Conservation (phyloP, 2,113 vertebrate species). For the Alouatta palliata region DNA sequence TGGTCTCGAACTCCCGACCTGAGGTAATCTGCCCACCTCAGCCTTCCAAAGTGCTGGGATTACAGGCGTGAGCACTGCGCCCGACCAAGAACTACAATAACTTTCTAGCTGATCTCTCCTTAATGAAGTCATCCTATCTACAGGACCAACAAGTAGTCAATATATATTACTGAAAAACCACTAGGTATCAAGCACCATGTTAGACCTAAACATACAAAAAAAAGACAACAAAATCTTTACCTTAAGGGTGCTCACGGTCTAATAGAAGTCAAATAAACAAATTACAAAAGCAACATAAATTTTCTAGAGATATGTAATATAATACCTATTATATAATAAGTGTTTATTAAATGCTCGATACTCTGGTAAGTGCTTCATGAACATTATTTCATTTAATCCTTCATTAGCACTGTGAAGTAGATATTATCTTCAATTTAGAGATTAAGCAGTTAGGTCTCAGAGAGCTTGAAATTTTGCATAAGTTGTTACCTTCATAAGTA, state of each 20-base stretch:
- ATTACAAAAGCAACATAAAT: background rate
- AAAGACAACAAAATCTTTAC: slow-evolving; percentile 17
- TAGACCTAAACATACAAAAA: background rate
- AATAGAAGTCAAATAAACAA: background rate
- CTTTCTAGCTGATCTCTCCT: background rate
- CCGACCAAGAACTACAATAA: background rate
- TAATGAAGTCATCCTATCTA: slow-evolving; percentile 20
- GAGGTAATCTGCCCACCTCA: no score
- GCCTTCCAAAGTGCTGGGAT: no score
- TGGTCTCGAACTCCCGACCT: no score
- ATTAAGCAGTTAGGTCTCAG: background rate
- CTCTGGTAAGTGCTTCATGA: background rate
- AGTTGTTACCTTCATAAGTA: background rate
- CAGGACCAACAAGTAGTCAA: background rate
- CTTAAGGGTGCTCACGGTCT: background rate
- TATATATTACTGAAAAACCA: background rate
- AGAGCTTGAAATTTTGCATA: slow-evolving; percentile 25
- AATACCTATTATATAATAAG: background rate
- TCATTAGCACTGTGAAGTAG: background rate
- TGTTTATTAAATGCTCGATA: background rate
- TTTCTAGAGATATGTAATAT: background rate
- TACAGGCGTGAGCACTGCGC: no score
- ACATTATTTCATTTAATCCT: slow-evolving; percentile 1
- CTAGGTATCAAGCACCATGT: background rate
- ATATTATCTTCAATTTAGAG: background rate